These are phyloP conservation scores for Poecile atricapillus DNA, from an alignment of 2,113 vertebrate genomes.

Conservation along the genomic window DNA sequence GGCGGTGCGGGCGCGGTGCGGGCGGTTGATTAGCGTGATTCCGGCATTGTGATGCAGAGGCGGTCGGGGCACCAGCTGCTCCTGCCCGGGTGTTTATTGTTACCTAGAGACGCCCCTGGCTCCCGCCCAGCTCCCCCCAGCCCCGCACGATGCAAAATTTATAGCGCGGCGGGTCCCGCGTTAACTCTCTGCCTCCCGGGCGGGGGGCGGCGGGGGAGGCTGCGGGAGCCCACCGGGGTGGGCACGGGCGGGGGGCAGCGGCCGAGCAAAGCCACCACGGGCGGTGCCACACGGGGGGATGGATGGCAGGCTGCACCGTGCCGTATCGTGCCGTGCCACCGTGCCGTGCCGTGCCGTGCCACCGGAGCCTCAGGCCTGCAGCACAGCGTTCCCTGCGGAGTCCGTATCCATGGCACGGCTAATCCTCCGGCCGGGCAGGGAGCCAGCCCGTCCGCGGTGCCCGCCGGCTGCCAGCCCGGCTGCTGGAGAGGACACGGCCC, in stretches of 20 bases:
- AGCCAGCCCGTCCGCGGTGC: background rate
- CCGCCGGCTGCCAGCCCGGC: background rate
- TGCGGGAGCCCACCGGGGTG: background rate
- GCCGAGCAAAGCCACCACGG: background rate
- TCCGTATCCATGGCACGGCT: constrained; percentile 31
- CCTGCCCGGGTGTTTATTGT: constrained; percentile 80
- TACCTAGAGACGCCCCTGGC: constrained; percentile 85
- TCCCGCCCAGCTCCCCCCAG: constrained; percentile 72
- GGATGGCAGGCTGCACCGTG: background rate
- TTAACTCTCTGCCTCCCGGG: constrained; percentile 71
- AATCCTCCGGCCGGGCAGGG: background rate
- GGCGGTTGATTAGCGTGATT: constrained; percentile 75
- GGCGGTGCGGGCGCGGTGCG: background rate
- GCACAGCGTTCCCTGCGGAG: background rate
- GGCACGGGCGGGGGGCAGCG: background rate
- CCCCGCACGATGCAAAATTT: constrained; percentile 73
- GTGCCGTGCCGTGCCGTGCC: fast-evolving
- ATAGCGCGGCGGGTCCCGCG: constrained; percentile 66
- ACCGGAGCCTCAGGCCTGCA: background rate
- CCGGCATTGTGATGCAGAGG: constrained; percentile 81
- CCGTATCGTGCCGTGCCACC: fast-evolving
- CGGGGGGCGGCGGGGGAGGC: background rate
- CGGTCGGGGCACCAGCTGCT: constrained; percentile 81
- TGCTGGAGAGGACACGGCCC: background rate
- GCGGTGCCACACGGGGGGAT: fast-evolving